Conservation (phyloP, 2,113 vertebrate species). For the Hepsetus odoe region DNA sequence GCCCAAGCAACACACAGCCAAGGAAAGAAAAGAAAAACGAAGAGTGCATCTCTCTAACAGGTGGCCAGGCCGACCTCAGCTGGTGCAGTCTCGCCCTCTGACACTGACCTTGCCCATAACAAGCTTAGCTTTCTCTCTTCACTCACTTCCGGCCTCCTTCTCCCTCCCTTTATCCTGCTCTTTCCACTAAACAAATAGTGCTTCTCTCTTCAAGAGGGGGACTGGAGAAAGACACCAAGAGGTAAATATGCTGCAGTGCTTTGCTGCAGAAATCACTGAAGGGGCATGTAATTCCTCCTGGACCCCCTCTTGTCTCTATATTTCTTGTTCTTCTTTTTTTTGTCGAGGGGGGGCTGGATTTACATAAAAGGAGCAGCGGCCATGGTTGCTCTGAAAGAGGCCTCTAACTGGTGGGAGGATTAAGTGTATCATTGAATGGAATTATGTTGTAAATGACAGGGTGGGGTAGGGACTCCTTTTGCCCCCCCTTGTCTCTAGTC, state of each 20-base stretch:
- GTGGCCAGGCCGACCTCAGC: constrained; percentile 91
- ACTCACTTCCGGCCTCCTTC: constrained; percentile 45
- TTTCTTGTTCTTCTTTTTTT: constrained; percentile 53
- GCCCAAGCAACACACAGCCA: constrained; percentile 63
- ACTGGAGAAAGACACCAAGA: constrained; percentile 48
- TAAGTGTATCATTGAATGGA: constrained; percentile 99
- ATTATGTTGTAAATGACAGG: constrained; percentile 98
- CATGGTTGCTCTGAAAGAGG: constrained; percentile 87
- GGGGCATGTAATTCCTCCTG: constrained; percentile 91
- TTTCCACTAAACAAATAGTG: constrained; percentile 57
- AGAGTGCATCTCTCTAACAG: constrained; percentile 86
- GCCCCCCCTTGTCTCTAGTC: constrained; percentile 37
- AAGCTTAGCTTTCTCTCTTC: constrained; percentile 50
- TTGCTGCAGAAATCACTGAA: constrained; percentile 90
- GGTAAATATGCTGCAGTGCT: constrained; percentile 89
- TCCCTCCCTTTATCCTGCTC: constrained; percentile 19
- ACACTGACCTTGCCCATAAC: constrained; percentile 85
- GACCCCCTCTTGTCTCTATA: constrained; percentile 66
- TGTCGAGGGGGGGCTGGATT: constrained; percentile 45
- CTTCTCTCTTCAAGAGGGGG: constrained; percentile 56
- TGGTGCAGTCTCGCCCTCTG: constrained; percentile 85
- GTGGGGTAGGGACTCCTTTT: constrained; percentile 74
- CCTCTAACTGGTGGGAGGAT: constrained; percentile 96
- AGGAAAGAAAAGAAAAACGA: constrained; percentile 68
- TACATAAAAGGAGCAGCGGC: constrained; percentile 97